Evolutionary conservation across 1,140 invertebrate species (phyloP).

Genomic region (Rhopalosiphum padi): DNA sequence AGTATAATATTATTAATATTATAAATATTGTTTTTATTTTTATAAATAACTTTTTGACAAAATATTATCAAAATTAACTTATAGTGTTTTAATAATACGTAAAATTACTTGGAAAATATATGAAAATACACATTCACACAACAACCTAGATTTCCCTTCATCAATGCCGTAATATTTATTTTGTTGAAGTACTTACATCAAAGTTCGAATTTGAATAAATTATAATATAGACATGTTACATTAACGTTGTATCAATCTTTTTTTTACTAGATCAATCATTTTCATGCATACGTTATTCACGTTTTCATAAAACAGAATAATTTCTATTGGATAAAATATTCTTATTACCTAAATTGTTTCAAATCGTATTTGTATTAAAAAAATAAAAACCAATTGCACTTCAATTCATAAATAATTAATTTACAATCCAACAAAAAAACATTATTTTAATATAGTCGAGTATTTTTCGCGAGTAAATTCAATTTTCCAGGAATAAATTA

Average conservation of each 20-base stretch:
- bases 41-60: too few relatives aligned
- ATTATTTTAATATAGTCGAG: not conserved
- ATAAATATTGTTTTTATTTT: not conserved
- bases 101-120: not conserved
- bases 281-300: not conserved
- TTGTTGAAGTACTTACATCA: not conserved
- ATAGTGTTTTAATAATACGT: not conserved
- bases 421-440: not conserved
- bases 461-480: not conserved
- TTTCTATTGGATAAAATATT: not conserved
- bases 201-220: not conserved
- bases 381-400: not conserved
- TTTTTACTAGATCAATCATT: not conserved
- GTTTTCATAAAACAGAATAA: not conserved
- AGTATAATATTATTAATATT: not conserved
- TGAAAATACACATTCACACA: not conserved
- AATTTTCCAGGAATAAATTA: not conserved
- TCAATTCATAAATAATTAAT: not conserved
- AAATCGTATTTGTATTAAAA: not conserved
- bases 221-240: not conserved
- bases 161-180: not conserved
- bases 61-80: not conserved
- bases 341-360: not conserved
- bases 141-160: not conserved
- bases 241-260: not conserved